Evolutionary conservation across 2,113 vertebrate genomes (phyloP), one percentile per base, ranked within the genome.

Genomic region (Haemorhous mexicanus): DNA sequence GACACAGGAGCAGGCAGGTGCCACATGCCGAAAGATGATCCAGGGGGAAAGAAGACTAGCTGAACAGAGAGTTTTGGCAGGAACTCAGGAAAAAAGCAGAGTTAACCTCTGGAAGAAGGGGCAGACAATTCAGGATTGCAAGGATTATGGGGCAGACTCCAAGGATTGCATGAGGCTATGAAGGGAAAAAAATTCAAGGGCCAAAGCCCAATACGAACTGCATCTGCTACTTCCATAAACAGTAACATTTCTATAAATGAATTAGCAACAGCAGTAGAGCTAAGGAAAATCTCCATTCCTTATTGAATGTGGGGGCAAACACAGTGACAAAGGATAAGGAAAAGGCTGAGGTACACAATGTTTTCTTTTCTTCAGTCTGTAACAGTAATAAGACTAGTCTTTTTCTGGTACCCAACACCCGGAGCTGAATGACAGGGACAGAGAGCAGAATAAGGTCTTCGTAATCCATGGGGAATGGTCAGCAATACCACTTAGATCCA

Each of bases 1-100:
- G 35, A n/a, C 8, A 49, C 4, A 32, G 32, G 9, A 66, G 14
- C 21, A 73, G 32, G 50, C 4, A 72, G 35, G 8, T 27, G 13
- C 27, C 21, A 43, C 23, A 19, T 37, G 35, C 18, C 1, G 0
- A 80, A 56, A 64, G 32, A 56, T 8, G 10, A 73, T n/a, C 14
- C 14, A 35, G 26, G 10, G 6, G 35, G 5, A 49, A 72, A 73
- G 11, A 58, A 35, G 27, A 64, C 22, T 15, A 53, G 5, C 24
- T 66, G 30, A 75, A 84, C 16, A 49, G 11, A 21, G 28, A 39
- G n/a, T 20, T 63, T 55, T 15, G 24, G n/a, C 12, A 19, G 16
- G 35, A 66, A 66, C n/a, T 41, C 10, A 2, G 44, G 13, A 1
- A 1, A 10, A 66, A 49, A 49, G 1, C 8, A 66, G 30, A 24